Evolutionary conservation across 2,888 invertebrate species (phyloP).

Genomic region (Arenicola marina): DNA sequence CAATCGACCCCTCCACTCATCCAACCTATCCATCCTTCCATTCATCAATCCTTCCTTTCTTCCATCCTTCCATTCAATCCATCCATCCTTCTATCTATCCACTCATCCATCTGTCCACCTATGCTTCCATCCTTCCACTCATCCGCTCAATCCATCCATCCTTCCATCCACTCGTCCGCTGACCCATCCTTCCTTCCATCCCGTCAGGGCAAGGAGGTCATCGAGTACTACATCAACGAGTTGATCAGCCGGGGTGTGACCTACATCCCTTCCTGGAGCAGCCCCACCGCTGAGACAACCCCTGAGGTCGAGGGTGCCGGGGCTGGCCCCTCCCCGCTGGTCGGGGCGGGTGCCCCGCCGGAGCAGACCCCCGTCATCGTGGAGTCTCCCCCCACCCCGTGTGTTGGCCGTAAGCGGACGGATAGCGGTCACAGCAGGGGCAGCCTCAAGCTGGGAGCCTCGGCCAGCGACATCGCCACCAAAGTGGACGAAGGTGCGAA

Average conservation of each 20-base stretch:
- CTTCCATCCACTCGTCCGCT: too few relatives aligned
- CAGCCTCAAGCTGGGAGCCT: slow-evolving; percentile 61
- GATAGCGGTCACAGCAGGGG: slow-evolving; percentile 18
- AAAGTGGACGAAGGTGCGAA: too few relatives aligned
- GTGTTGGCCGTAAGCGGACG: neutral
- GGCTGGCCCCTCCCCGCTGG: neutral
- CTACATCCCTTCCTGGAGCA: slow-evolving; percentile 69
- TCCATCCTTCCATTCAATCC: too few relatives aligned
- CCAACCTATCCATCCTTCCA: too few relatives aligned
- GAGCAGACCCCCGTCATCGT: slow-evolving; percentile 15
- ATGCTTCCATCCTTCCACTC: too few relatives aligned
- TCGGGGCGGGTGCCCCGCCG: slow-evolving; percentile 19
- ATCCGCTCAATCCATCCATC: too few relatives aligned
- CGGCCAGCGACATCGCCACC: slow-evolving; percentile 45
- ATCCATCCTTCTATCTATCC: too few relatives aligned
- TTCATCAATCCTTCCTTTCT: too few relatives aligned
- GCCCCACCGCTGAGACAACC: neutral
- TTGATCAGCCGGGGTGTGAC: slow-evolving; percentile 76
- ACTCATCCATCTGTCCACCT: too few relatives aligned
- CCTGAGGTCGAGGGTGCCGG: neutral
- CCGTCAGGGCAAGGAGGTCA: slow-evolving; percentile 85
- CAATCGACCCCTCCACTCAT: too few relatives aligned
- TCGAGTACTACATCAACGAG: slow-evolving; percentile 84
- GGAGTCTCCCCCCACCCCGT: slow-evolving; percentile 14
- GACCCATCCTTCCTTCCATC: too few relatives aligned